A percentile compares a stretch with the other conserved stretches of the same genome.
Conservation (phyloP, 2,113 vertebrate species). For the Entelurus aequoreus region DNA sequence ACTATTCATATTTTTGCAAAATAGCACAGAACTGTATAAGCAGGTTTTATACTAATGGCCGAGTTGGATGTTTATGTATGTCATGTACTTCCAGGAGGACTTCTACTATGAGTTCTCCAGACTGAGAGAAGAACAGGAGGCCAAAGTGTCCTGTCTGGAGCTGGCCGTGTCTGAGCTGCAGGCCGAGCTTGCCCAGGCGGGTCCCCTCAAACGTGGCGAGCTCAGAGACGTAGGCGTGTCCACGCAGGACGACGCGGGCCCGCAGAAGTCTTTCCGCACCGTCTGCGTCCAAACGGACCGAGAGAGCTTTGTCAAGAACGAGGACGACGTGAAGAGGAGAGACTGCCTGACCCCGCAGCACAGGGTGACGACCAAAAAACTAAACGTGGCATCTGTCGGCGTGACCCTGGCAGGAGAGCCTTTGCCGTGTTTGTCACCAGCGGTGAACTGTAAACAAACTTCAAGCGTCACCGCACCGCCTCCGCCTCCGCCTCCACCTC, state of each 20-base stretch:
- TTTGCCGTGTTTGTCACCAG: constrained; percentile 4
- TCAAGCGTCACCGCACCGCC: constrained; percentile 39
- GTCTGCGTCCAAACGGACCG: constrained; percentile 89
- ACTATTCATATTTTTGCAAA: neutral
- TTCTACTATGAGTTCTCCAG: constrained; percentile 78
- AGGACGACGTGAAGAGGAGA: constrained; percentile 61
- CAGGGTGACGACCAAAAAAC: constrained; percentile 76
- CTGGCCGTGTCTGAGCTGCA: constrained; percentile 71
- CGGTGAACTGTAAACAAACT: constrained; percentile 7
- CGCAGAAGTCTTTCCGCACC: constrained; percentile 75
- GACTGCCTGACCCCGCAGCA: constrained; percentile 59
- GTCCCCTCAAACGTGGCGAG: constrained; percentile 57
- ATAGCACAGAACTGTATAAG: neutral
- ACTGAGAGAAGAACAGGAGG: constrained; percentile 77
- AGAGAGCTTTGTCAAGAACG: constrained; percentile 81
- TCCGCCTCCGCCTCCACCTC: constrained; percentile 40
- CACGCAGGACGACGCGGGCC: constrained; percentile 72
- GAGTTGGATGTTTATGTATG: neutral
- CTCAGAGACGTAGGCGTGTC: constrained; percentile 77
- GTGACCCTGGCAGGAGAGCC: constrained; percentile 63
- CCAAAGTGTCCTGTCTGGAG: constrained; percentile 71
- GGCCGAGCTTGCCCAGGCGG: constrained; percentile 65
- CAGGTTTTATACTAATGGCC: neutral
- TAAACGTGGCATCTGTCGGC: constrained; percentile 77
- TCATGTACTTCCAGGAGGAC: constrained; percentile 69